Conservation (phyloP, 2,113 vertebrate species). For the Stictonetta naevosa region DNA sequence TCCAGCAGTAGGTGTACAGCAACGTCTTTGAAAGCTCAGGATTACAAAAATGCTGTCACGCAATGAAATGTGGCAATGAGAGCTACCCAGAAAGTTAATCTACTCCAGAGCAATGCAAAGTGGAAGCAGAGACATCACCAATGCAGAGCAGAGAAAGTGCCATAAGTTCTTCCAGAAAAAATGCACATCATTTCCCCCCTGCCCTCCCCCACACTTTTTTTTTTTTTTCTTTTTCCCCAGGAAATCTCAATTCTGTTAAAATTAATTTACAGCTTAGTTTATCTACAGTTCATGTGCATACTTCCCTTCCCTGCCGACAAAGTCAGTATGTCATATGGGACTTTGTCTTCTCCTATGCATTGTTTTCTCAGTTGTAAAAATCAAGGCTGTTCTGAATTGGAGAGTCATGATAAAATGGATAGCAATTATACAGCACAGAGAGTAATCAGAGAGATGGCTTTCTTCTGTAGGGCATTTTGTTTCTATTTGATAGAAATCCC, state of each 20-base stretch:
- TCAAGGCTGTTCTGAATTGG: background rate
- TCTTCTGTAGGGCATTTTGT: background rate
- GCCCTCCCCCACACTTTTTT: no score
- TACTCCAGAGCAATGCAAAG: background rate
- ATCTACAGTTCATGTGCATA: background rate
- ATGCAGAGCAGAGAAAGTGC: background rate
- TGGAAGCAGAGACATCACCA: background rate
- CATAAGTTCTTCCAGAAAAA: background rate
- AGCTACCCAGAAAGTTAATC: background rate
- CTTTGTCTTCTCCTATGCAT: background rate
- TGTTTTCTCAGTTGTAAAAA: constrained; percentile 18
- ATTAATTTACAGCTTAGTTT: constrained; percentile 17
- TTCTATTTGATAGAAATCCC: constrained; percentile 14
- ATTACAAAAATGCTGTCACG: background rate
- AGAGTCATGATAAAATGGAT: background rate
- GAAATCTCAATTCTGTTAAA: background rate
- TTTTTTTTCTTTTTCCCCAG: no score
- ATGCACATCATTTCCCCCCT: background rate
- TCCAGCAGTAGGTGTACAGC: background rate
- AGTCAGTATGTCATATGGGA: background rate
- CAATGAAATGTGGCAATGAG: background rate
- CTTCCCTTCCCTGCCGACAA: background rate
- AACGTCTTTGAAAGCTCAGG: background rate
- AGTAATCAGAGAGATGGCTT: background rate
- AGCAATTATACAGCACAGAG: background rate